phyloP scores from a whole-genome alignment of 2,888 invertebrate genomes.

The Leucophenga maculata region DNA sequence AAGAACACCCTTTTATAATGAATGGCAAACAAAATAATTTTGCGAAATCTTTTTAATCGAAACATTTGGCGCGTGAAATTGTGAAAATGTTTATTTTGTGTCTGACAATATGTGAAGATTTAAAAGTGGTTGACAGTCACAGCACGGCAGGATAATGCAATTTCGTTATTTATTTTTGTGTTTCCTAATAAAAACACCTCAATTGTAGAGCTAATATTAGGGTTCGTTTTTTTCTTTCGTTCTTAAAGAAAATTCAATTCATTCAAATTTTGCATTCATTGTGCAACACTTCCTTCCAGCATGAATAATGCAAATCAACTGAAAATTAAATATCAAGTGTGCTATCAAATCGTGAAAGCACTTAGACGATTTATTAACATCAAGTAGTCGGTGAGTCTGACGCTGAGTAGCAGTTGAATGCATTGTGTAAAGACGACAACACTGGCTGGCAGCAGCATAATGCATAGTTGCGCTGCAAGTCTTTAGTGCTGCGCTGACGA shows the following conservation, averaged over 20 bases:
- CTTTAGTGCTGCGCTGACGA: background rate
- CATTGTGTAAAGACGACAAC: constrained; percentile 6
- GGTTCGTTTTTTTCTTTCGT: too few species aligned
- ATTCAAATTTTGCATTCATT: too few species aligned
- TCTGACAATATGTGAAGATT: constrained; percentile 57
- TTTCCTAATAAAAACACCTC: too few species aligned
- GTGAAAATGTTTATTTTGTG: constrained; percentile 48
- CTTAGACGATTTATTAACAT: background rate
- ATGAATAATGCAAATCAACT: constrained; percentile 9
- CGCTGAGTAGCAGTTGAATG: too few species aligned
- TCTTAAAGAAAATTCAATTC: too few species aligned
- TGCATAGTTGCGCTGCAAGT: background rate
- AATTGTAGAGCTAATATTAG: too few species aligned
- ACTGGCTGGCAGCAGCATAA: background rate
- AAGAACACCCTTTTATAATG: too few species aligned
- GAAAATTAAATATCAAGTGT: background rate
- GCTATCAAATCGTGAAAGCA: constrained; percentile 2
- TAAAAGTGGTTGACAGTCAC: constrained; percentile 36
- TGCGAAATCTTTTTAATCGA: constrained; percentile 53
- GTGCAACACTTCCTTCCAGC: too few species aligned
- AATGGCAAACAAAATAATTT: background rate
- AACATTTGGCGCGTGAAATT: constrained; percentile 64
- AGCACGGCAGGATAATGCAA: too few species aligned
- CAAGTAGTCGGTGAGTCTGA: background rate
- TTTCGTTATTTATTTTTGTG: too few species aligned